phyloP scores from a whole-genome alignment of 2,797 vertebrate species.

The Leuciscus waleckii region DNA sequence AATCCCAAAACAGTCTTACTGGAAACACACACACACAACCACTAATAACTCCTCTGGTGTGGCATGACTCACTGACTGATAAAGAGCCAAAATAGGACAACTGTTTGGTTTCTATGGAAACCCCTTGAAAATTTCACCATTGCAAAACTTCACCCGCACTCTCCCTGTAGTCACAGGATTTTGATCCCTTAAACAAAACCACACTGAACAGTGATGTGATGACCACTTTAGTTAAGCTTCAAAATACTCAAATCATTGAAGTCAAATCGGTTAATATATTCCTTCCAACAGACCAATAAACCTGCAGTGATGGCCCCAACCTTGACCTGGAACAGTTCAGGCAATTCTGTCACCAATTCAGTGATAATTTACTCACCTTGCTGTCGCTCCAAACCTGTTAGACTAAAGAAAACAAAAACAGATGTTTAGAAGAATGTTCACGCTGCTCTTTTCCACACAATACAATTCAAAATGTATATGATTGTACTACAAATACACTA shows the following conservation, averaged over 20 bases:
- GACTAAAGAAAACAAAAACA: not conserved
- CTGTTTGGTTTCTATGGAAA: constrained; percentile 76
- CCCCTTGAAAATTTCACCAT: constrained; percentile 15
- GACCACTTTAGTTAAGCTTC: not conserved
- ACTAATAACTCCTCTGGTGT: constrained; percentile 71
- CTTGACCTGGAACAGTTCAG: not conserved
- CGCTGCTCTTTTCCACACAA: too few relatives aligned
- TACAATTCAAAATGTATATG: too few relatives aligned
- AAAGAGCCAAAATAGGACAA: constrained; percentile 65
- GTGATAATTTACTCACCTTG: not conserved
- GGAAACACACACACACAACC: constrained; percentile 60
- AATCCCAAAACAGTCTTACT: constrained; percentile 5
- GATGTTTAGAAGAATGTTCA: not conserved
- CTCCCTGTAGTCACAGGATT: not conserved
- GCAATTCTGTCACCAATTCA: not conserved
- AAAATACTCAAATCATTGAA: not conserved
- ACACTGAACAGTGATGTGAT: not conserved
- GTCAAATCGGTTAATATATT: not conserved
- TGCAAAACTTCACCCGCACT: not conserved
- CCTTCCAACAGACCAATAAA: constrained; percentile 4
- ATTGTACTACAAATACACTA: too few relatives aligned
- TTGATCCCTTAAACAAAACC: not conserved
- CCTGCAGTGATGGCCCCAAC: not conserved
- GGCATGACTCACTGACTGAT: constrained; percentile 68
- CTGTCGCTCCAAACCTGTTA: not conserved